A percentile compares a stretch with the other conserved stretches of the same genome.
Conservation (phyloP, 2,888 invertebrate genomes). For the Criorhina ranunculi region DNA sequence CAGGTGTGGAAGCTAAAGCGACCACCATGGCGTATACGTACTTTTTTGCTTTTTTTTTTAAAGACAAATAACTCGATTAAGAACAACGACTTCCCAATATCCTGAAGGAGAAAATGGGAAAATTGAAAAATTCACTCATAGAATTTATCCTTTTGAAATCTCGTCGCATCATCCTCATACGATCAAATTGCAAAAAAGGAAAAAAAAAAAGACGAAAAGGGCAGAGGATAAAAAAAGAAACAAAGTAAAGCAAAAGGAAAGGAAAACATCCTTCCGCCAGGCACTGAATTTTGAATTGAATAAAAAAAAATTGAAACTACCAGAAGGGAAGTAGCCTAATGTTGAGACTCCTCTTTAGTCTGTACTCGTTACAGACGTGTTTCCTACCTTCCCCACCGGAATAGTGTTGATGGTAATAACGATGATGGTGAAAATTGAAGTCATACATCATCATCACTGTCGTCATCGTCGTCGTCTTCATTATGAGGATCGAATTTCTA, state of each 20-base stretch:
- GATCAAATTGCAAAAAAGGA: slow-evolving; percentile 25
- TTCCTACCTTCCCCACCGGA: neutral
- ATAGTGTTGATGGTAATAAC: slow-evolving; percentile 27
- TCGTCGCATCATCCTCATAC: slow-evolving; percentile 37
- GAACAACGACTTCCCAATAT: slow-evolving; percentile 53
- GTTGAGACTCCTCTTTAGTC: neutral
- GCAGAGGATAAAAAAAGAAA: slow-evolving; percentile 1
- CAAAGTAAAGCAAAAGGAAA: neutral
- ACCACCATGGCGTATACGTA: slow-evolving; percentile 53
- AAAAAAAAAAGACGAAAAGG: no score
- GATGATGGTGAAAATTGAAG: slow-evolving; percentile 34
- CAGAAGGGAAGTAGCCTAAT: slow-evolving; percentile 29
- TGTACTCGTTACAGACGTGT: slow-evolving; percentile 5
- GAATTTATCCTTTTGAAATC: slow-evolving; percentile 58
- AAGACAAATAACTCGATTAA: slow-evolving; percentile 66
- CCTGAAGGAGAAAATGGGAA: slow-evolving; percentile 59
- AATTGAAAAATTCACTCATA: slow-evolving; percentile 68
- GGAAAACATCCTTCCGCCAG: slow-evolving; percentile 16
- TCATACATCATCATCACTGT: slow-evolving; percentile 13
- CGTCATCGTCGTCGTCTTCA: neutral
- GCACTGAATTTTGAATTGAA: slow-evolving; percentile 2
- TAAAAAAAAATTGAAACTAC: slow-evolving; percentile 21
- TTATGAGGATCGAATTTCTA: slow-evolving; percentile 30
- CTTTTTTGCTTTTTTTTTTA: slow-evolving; percentile 13
- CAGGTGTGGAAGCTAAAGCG: slow-evolving; percentile 19